Conservation (phyloP, 2,797 vertebrate genomes). For the Pangasius krempfi region DNA sequence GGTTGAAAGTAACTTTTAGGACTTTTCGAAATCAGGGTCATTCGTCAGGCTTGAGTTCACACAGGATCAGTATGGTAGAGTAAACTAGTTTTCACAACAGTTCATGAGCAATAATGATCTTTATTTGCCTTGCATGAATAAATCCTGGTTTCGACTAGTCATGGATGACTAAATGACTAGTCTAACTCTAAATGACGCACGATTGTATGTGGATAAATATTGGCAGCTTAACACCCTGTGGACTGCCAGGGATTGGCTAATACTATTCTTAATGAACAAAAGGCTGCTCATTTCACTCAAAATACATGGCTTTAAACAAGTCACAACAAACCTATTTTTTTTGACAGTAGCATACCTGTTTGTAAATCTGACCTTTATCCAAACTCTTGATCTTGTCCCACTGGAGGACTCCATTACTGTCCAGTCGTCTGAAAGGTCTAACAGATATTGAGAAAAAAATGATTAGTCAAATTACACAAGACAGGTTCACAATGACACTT, state of each 20-base stretch:
- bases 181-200: background rate
- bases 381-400: conserved; percentile 84
- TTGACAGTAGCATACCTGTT: conserved; percentile 69
- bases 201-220: background rate
- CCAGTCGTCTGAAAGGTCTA: conserved; percentile 83
- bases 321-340: background rate
- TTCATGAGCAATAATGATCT: background rate
- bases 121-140: background rate
- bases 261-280: background rate
- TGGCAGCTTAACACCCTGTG: background rate
- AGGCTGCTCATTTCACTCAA: background rate
- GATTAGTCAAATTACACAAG: background rate
- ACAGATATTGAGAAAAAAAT: conserved; percentile 3
- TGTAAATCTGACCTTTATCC: conserved; percentile 85
- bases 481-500: background rate
- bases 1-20: background rate
- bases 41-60: background rate
- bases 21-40: background rate
- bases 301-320: background rate
- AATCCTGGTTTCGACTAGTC: background rate
- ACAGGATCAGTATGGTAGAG: background rate
- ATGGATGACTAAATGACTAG: background rate
- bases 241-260: background rate
- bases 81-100: background rate
- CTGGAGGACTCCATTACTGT: conserved; percentile 79